These are phyloP conservation scores for Melanerpes aurifrons DNA, from an alignment of 2,113 vertebrate species.

Conservation along the genomic window DNA sequence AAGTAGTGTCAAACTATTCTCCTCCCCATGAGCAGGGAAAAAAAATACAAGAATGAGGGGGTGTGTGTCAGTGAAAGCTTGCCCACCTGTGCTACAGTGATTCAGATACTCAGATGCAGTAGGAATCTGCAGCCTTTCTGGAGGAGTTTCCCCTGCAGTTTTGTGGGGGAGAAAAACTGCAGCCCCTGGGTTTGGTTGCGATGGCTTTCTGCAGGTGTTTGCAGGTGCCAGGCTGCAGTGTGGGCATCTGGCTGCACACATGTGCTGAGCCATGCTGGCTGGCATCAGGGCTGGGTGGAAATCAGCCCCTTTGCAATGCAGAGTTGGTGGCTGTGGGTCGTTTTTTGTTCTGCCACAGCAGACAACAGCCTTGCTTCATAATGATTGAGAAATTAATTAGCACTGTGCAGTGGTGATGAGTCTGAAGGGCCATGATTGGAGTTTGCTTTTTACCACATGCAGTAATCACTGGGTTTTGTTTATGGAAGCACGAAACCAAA, in stretches of 20 bases:
- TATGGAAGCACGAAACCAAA: conserved; percentile 33
- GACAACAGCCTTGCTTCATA: background rate
- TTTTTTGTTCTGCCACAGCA: background rate
- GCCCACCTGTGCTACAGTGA: background rate
- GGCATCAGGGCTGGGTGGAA: background rate
- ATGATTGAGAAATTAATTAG: conserved; percentile 47
- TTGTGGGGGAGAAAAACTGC: background rate
- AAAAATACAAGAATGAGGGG: background rate
- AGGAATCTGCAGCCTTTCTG: background rate
- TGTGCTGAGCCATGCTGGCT: background rate
- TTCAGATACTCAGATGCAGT: background rate
- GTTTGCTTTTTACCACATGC: conserved; percentile 30
- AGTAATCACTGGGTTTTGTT: conserved; percentile 36
- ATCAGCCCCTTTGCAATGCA: background rate
- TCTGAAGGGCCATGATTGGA: conserved; percentile 24
- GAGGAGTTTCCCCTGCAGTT: background rate
- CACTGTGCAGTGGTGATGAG: background rate
- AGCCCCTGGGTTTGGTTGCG: background rate
- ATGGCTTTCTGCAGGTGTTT: background rate
- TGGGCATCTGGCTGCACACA: background rate
- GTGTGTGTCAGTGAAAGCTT: background rate
- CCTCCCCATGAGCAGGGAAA: background rate
- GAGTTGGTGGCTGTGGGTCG: conserved; percentile 2
- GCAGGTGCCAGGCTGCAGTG: background rate
- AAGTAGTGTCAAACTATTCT: background rate